phyloP scores from a whole-genome alignment of 2,113 vertebrate species.

The Sylvia atricapilla region DNA sequence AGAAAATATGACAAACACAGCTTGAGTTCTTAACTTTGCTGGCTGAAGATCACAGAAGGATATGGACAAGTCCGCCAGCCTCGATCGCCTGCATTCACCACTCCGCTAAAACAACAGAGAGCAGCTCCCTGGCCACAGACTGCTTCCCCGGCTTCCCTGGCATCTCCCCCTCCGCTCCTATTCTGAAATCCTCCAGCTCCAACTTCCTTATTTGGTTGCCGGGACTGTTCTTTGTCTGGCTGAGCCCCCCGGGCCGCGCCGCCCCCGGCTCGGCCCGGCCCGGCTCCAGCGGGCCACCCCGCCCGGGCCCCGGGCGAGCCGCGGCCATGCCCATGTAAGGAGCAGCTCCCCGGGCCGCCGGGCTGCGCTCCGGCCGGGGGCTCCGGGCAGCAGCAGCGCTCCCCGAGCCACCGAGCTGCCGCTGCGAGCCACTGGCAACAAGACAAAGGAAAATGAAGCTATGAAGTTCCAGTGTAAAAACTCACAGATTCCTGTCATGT shows the following conservation, averaged over 20 bases:
- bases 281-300: constrained; percentile 72
- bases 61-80: background rate
- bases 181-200: constrained; percentile 80
- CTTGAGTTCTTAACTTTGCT: background rate
- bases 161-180: constrained; percentile 59
- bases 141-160: background rate
- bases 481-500: background rate
- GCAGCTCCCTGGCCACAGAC: background rate
- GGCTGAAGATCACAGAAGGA: background rate
- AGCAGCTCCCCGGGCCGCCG: constrained; percentile 66
- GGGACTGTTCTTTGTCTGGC: constrained; percentile 83
- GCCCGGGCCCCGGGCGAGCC: constrained; percentile 53
- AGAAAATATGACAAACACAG: background rate
- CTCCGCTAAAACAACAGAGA: background rate
- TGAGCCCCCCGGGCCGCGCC: constrained; percentile 50
- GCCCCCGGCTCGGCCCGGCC: background rate
- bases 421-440: accelerated
- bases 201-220: constrained; percentile 93
- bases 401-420: background rate
- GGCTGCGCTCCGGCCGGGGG: background rate
- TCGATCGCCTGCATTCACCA: background rate
- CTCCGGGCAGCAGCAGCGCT: background rate
- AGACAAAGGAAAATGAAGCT: background rate
- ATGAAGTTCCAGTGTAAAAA: background rate
- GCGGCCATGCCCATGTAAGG: constrained; percentile 88